Conservation (phyloP, 2,113 vertebrate genomes). For the Scomber colias region DNA sequence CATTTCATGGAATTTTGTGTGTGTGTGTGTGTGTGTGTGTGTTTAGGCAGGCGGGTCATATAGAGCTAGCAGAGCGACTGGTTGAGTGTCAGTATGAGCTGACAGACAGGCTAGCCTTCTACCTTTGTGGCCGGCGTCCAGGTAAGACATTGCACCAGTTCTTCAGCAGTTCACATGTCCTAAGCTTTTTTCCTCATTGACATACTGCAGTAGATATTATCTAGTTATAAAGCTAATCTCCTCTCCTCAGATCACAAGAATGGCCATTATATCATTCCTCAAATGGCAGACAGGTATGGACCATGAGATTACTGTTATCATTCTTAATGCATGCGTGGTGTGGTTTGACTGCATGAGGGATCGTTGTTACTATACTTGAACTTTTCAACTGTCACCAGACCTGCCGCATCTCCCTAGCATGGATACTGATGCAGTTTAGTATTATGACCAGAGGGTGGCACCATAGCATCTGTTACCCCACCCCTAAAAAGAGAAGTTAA, state of each 20-base stretch:
- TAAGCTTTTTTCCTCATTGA: background rate
- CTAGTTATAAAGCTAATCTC: background rate
- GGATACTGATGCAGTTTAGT: slow-evolving; percentile 61
- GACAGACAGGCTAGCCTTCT: slow-evolving; percentile 96
- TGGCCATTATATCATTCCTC: slow-evolving; percentile 99
- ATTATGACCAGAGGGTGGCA: slow-evolving; percentile 75
- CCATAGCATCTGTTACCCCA: slow-evolving; percentile 34
- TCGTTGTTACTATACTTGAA: background rate
- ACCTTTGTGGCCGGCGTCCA: slow-evolving; percentile 96
- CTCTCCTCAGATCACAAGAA: slow-evolving; percentile 94
- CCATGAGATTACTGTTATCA: background rate
- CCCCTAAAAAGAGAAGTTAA: slow-evolving; percentile 15
- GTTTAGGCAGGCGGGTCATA: slow-evolving; percentile 95
- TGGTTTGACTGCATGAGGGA: slow-evolving; percentile 26
- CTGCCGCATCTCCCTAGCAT: slow-evolving; percentile 9
- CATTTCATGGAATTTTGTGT: background rate
- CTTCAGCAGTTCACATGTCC: background rate
- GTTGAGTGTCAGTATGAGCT: slow-evolving; percentile 99
- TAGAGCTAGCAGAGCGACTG: slow-evolving; percentile 95
- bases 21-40: slow-evolving; percentile 44
- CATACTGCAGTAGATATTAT: background rate
- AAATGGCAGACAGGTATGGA: slow-evolving; percentile 98
- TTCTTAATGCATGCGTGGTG: slow-evolving; percentile 8
- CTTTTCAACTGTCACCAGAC: slow-evolving; percentile 3
- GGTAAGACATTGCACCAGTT: slow-evolving; percentile 81